Evolutionary conservation across 1,140 invertebrate genomes (phyloP).

Genomic region (Nasonia longicornis): DNA sequence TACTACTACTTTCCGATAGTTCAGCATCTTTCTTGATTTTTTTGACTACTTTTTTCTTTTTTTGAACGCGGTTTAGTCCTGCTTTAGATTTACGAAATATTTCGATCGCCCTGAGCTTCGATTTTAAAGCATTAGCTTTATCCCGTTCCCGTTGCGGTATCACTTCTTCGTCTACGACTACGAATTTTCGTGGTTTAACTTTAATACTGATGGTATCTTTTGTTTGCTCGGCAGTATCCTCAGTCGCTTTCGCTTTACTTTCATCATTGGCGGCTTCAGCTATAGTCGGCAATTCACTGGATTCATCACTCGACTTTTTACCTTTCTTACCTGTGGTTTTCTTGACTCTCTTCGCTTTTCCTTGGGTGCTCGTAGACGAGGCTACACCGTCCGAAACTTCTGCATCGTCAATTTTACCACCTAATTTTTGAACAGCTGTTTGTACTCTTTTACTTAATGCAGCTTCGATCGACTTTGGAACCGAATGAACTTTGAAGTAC

Average conservation of each 20-base stretch:
- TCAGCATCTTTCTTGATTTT: conserved; percentile 73
- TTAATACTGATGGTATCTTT: background rate
- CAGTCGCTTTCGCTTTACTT: background rate
- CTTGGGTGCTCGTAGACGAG: conserved; percentile 29
- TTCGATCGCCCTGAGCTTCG: conserved; percentile 82
- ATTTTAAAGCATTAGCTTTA: conserved; percentile 73
- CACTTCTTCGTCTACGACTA: conserved; percentile 64
- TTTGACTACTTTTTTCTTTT: conserved; percentile 63
- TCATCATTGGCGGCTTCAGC: conserved; percentile 31
- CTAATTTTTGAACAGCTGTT: conserved; percentile 75
- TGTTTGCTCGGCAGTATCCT: background rate
- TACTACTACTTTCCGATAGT: conserved; percentile 77
- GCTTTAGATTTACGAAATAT: conserved; percentile 77
- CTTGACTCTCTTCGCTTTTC: conserved; percentile 49
- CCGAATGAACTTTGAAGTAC: conserved; percentile 76
- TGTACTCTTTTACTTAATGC: conserved; percentile 84
- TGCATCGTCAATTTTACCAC: conserved; percentile 50
- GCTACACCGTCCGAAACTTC: conserved; percentile 46
- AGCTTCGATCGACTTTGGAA: conserved; percentile 67
- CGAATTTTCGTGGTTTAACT: conserved; percentile 10
- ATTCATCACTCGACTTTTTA: conserved; percentile 56
- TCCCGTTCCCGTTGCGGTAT: conserved; percentile 82
- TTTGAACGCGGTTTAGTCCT: conserved; percentile 70
- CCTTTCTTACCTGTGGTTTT: conserved; percentile 44
- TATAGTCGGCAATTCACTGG: conserved; percentile 46